phyloP scores from a whole-genome alignment of 1,140 invertebrate species.

The Drosophila triauraria region DNA sequence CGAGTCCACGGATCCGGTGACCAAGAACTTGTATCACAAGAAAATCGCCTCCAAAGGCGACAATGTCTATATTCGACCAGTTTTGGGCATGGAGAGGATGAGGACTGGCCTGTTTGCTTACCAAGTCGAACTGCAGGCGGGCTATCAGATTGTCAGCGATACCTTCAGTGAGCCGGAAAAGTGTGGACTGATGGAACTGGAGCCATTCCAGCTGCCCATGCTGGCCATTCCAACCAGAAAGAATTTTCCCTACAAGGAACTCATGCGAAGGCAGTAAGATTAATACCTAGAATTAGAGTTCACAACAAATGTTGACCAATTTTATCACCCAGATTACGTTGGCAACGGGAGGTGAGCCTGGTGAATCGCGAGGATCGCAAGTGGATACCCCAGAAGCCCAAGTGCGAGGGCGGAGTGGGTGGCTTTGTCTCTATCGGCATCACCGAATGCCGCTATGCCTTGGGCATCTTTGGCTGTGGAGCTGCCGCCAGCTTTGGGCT shows the following conservation, averaged over 20 bases:
- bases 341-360: slow-evolving; percentile 85
- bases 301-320: not conserved
- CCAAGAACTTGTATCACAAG: slow-evolving; percentile 86
- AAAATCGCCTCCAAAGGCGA: slow-evolving; percentile 86
- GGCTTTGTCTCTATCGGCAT: slow-evolving; percentile 86
- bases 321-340: slow-evolving; percentile 70
- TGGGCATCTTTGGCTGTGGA: slow-evolving; percentile 85
- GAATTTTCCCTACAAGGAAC: slow-evolving; percentile 87
- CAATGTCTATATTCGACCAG: slow-evolving; percentile 85
- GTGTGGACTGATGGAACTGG: slow-evolving; percentile 87
- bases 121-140: slow-evolving; percentile 86
- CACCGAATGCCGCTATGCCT: slow-evolving; percentile 86
- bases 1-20: slow-evolving; percentile 86
- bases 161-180: slow-evolving; percentile 87
- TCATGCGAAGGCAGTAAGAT: slow-evolving; percentile 85
- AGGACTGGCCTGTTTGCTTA: slow-evolving; percentile 86
- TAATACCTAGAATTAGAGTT: not conserved
- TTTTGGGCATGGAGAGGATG: slow-evolving; percentile 86
- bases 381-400: slow-evolving; percentile 85
- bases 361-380: slow-evolving; percentile 80
- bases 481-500: slow-evolving; percentile 51
- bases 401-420: slow-evolving; percentile 85
- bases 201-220: slow-evolving; percentile 86
- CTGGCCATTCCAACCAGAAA: slow-evolving; percentile 86
- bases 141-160: slow-evolving; percentile 87